phyloP scores from a whole-genome alignment of 2,888 invertebrate species.

The Alloscopus bannaensis region DNA sequence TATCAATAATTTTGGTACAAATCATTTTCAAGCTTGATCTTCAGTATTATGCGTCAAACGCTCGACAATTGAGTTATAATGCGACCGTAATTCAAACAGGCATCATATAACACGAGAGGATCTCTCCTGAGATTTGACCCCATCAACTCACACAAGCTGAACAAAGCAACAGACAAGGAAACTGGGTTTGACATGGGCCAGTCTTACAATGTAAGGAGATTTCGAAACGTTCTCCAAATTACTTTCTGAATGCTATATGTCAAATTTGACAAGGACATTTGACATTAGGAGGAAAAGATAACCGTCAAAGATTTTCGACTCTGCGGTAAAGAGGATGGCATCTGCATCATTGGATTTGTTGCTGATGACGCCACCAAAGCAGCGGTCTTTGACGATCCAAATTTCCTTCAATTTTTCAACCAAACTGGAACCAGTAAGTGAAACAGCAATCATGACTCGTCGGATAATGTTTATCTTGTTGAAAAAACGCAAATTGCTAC shows the following conservation, averaged over 20 bases:
- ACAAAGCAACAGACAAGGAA: background rate
- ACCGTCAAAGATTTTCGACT: background rate
- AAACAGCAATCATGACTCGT: background rate
- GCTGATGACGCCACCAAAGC: background rate
- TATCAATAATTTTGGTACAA: constrained; percentile 26
- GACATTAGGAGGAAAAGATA: background rate
- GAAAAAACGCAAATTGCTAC: background rate
- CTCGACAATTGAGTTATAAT: background rate
- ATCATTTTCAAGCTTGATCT: too few species aligned
- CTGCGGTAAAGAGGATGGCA: background rate
- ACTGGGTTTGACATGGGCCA: background rate
- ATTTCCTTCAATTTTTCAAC: background rate
- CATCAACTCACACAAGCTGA: background rate
- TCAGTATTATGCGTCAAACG: background rate
- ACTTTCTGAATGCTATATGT: background rate
- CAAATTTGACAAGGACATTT: background rate
- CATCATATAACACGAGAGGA: background rate
- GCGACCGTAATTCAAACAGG: background rate
- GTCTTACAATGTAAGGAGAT: background rate
- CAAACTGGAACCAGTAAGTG: background rate
- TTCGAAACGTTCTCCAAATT: too few species aligned
- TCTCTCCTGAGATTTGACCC: background rate
- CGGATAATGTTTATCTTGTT: too few species aligned
- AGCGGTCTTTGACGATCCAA: background rate
- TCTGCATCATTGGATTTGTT: constrained; percentile 5